A percentile compares a stretch with the other conserved stretches of the same genome.
phyloP scores from a whole-genome alignment of 2,113 vertebrate species.

The Micromys minutus region DNA sequence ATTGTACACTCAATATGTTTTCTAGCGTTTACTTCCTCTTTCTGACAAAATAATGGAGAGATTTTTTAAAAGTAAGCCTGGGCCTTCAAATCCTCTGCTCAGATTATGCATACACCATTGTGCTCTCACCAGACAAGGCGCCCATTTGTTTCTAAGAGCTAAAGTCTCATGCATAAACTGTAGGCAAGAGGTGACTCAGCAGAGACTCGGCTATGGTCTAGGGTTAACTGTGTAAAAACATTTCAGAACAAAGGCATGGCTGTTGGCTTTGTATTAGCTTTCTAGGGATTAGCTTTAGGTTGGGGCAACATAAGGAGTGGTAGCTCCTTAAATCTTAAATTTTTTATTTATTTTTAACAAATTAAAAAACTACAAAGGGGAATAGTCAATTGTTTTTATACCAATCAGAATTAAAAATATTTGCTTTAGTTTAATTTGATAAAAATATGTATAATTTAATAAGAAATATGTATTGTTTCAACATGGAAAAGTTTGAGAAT shows the following conservation, averaged over 20 bases:
- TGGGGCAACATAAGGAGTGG: background rate
- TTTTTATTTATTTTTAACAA: conserved; percentile 9
- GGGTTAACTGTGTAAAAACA: background rate
- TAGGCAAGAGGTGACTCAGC: background rate
- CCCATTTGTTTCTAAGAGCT: conserved; percentile 2
- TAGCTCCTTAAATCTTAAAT: background rate
- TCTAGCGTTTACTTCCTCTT: background rate
- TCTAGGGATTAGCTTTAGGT: background rate
- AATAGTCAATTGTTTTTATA: background rate
- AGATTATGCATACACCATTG: background rate
- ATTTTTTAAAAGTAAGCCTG: conserved; percentile 35
- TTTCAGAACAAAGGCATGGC: background rate
- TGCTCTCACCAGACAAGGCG: background rate
- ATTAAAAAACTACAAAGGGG: background rate
- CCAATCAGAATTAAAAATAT: background rate
- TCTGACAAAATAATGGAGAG: background rate
- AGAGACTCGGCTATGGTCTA: background rate
- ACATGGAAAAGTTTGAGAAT: conserved; percentile 23
- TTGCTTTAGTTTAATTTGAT: conserved; percentile 40
- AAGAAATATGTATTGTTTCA: background rate
- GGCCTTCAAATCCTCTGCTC: background rate
- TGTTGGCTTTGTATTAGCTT: background rate
- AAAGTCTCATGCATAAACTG: background rate
- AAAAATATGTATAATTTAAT: conserved; percentile 25
- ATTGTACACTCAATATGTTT: conserved; percentile 19